Percentiles rank a stretch among this genome's conserved stretches.
phyloP scores from a whole-genome alignment of 2,113 vertebrate genomes.

The Aldabrachelys gigantea region DNA sequence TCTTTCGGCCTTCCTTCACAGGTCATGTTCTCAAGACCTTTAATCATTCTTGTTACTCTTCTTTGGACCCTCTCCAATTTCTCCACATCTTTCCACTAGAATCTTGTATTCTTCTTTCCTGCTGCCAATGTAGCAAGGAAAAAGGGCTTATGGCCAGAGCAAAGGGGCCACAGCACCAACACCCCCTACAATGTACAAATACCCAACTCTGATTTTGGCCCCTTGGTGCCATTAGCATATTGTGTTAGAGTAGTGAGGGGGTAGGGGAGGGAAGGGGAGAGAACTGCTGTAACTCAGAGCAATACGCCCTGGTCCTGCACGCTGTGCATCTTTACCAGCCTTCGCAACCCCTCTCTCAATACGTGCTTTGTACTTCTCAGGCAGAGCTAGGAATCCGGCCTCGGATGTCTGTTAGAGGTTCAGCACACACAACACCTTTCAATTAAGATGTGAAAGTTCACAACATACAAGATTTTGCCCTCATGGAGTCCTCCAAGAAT shows the following conservation, averaged over 20 bases:
- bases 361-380: accelerated
- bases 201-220: neutral
- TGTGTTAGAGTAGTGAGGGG: neutral
- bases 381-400: neutral
- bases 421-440: neutral
- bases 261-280: too few species aligned
- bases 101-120: neutral
- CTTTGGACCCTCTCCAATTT: too few species aligned
- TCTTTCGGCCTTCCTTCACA: too few species aligned
- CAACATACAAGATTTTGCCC: accelerated
- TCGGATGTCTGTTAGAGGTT: neutral
- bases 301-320: accelerated
- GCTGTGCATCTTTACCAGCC: neutral
- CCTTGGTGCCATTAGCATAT: accelerated
- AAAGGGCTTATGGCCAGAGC: neutral
- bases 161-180: accelerated
- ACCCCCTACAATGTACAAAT: neutral
- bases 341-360: neutral
- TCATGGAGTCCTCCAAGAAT: neutral
- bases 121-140: accelerated
- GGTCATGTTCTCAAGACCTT: too few species aligned
- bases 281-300: neutral
- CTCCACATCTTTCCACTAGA: accelerated
- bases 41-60: too few species aligned
- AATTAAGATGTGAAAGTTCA: neutral